Evolutionary conservation across 2,113 vertebrate genomes (phyloP).

Genomic region (Mesitornis unicolor): DNA sequence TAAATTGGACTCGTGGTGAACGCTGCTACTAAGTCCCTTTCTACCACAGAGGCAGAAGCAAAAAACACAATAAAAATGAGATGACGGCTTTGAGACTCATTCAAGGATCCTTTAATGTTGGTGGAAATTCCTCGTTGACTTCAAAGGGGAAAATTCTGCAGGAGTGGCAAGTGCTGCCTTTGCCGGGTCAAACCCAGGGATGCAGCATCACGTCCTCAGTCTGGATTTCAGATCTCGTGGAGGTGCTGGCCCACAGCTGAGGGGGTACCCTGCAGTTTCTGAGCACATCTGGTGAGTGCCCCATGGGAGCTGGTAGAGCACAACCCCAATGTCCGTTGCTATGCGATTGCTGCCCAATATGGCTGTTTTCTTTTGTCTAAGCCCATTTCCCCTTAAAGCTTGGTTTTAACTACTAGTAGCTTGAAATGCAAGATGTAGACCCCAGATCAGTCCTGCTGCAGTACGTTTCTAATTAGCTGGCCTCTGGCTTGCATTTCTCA

Average conservation of each 20-base stretch:
- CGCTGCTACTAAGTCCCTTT: not conserved
- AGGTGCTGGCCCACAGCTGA: not conserved
- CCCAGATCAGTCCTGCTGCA: not conserved
- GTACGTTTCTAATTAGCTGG: not conserved
- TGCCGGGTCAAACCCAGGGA: not conserved
- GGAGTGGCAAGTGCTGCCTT: not conserved
- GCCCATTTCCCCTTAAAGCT: not conserved
- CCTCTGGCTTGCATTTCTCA: not conserved
- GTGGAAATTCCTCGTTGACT: not conserved
- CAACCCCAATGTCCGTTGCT: not conserved
- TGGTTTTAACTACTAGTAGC: not conserved
- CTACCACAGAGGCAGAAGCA: not conserved
- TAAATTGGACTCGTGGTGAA: not conserved
- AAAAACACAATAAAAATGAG: not conserved
- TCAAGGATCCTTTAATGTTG: not conserved
- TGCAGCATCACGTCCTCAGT: fast-evolving
- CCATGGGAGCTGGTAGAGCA: not conserved
- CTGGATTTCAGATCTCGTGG: not conserved
- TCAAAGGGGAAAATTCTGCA: not conserved
- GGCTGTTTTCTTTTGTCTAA: not conserved
- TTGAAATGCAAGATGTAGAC: not conserved
- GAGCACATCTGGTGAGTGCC: not conserved
- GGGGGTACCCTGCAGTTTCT: not conserved
- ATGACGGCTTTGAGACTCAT: not conserved
- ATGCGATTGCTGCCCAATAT: fast-evolving